These are phyloP conservation scores for Mustela lutreola DNA, from an alignment of 2,113 vertebrate genomes.

Conservation along the genomic window DNA sequence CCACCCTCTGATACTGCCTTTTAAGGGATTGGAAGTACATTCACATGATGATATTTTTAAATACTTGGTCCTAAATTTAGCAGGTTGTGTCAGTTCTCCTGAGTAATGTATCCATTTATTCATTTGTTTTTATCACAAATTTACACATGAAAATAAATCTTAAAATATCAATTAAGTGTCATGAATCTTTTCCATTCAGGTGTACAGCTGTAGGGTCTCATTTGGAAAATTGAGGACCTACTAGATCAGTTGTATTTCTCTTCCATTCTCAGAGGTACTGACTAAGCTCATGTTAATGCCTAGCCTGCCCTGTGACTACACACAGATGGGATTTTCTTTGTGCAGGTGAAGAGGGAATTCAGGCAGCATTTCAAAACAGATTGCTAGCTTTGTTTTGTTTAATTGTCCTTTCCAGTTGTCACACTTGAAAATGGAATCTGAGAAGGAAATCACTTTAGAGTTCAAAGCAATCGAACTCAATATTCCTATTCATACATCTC, in stretches of 20 bases:
- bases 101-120: background rate
- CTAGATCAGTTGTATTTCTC: background rate
- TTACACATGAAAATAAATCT: constrained; percentile 29
- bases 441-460: background rate
- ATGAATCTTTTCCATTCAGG: constrained; percentile 40
- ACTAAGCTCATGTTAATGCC: background rate
- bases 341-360: background rate
- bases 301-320: background rate
- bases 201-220: background rate
- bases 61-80: background rate
- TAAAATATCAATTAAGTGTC: background rate
- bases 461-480: background rate
- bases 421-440: constrained; percentile 41
- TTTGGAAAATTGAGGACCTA: background rate
- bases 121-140: constrained; percentile 8
- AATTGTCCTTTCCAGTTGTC: constrained; percentile 55
- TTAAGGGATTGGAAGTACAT: background rate
- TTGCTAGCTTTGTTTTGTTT: background rate
- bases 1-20: background rate
- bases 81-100: background rate
- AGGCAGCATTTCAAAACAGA: constrained; percentile 61
- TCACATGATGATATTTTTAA: background rate
- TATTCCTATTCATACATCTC: background rate
- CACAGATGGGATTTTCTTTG: background rate
- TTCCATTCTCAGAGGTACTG: constrained; percentile 48